phyloP scores from a whole-genome alignment of 2,797 vertebrate species.

The Sebastes flavidus region DNA sequence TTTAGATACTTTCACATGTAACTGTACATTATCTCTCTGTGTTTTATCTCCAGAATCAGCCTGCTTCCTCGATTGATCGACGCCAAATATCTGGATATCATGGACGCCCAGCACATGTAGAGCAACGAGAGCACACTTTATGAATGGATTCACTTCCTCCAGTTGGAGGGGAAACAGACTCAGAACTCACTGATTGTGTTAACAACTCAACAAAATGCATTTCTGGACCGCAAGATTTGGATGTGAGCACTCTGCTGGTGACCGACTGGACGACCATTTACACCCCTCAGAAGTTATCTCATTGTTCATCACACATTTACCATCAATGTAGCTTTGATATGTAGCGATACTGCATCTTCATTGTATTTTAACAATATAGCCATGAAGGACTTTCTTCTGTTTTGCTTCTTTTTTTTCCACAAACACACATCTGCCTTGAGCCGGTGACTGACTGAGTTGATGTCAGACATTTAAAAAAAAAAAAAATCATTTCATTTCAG shows the following conservation, averaged over 20 bases:
- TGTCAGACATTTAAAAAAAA: neutral
- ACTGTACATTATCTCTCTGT: constrained; percentile 13
- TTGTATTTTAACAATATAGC: neutral
- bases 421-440: neutral
- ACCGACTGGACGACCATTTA: neutral
- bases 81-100: constrained; percentile 92
- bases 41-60: constrained; percentile 81
- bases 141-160: neutral
- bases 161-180: constrained; percentile 32
- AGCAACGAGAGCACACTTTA: neutral
- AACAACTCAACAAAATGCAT: constrained; percentile 9
- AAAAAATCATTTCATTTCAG: constrained; percentile 12
- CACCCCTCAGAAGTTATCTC: neutral
- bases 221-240: constrained; percentile 21
- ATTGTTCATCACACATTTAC: neutral
- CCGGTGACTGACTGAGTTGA: neutral
- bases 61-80: constrained; percentile 91
- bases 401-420: neutral
- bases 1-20: neutral
- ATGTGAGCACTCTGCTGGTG: neutral
- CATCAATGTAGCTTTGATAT: neutral
- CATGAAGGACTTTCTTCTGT: neutral
- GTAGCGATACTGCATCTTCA: constrained; percentile 5
- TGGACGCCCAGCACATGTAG: constrained; percentile 89
- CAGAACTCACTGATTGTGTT: neutral